Evolutionary conservation across 2,888 invertebrate species (phyloP), one percentile per base, ranked within the genome.

Genomic region (Caenorhabditis virilis): DNA sequence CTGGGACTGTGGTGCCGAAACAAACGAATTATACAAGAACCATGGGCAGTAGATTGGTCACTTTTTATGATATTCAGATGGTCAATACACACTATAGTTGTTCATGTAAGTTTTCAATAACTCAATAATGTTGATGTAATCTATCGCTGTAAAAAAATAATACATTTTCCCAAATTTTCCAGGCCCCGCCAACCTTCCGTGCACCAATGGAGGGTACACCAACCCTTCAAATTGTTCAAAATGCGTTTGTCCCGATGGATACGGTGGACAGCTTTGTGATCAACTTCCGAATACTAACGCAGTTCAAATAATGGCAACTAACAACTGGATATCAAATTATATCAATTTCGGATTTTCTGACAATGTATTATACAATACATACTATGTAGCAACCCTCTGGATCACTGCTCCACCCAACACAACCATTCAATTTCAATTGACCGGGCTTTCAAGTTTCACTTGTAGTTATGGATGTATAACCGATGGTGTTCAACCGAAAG

Each of bases 51-150:
- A 67, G 73, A 35, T 59, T 72, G 11, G 68, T 74, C 9, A 58
- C 67, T 25, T 76, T 76, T 48, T 69, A 69, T 33, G 80, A 80
- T 57, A 69, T 80, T 16, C 70, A 72, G 6, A 76, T 74, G 69
- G 77, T 80, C 76, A 80, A 80, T 57, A 68, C 70, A 25, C 72
- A 75, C 41, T 80, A 80, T 57, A 62, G 69, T 16, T 78, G 78
- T 63, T 67, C 72, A 55, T 65, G 74, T 72, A 15, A 26, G 15
- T n/a, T n/a, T n/a, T n/a, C n/a, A n/a, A n/a, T n/a, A n/a, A n/a
- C n/a, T n/a, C n/a, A n/a, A n/a, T n/a, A n/a, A n/a, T n/a, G n/a
- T n/a, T n/a, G n/a, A n/a, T n/a, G n/a, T n/a, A n/a, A n/a, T n/a
- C n/a, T n/a, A n/a, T n/a, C n/a, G n/a, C n/a, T n/a, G n/a, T n/a